Base-by-base conservation (phyloP, 64 coral and sea anemone species). In the Dendrophyllia cribrosa region DNA sequence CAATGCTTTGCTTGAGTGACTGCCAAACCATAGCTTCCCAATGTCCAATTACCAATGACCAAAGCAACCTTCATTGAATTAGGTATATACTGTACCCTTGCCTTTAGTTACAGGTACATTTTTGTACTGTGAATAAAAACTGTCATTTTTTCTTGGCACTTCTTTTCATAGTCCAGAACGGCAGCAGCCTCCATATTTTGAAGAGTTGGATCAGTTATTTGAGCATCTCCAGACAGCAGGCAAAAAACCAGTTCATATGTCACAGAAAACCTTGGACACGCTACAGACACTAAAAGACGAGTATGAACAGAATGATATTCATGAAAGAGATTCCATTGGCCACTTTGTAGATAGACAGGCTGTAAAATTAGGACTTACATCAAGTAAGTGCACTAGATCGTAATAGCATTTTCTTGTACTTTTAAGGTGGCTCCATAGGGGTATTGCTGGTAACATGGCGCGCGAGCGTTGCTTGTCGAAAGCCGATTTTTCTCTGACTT, bases 241-340 rank as follows among this genome's bases (percentile, higher is more conserved):
- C 53, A 91, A 91, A 78, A 91, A 91, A 65, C 89, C 89, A 44
- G 89, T 80, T 12, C 58, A 91, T 16, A 91, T 91, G 89, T 91
- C 89, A 44, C 89, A 91, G 26, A 70, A 72, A 78, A 91, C 89
- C 58, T 58, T 91, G 23, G 77, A 82, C 11, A 80, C 77, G 9
- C 66, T 91, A n/a, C 77, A 82, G 7, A 25, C 51, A 58, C 77
- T 91, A 15, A 71, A 82, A 66, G 89, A 91, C 20, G 66, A 78
- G 43, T 91, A 72, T 69, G 76, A 91, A 83, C 76, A 91, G 25
- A 58, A 83, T n/a, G 59, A 82, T 46, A 14, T 80, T 11, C 22
- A 91, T 70, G 66, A 91, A 23, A 81, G 45, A 68, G 89, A 91
- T 83, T 58, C 77, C 44, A 82, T 91, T 72, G 89, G 89, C 0